Conservation (phyloP, 2,888 invertebrate genomes). For the Auanema freiburgensis region DNA sequence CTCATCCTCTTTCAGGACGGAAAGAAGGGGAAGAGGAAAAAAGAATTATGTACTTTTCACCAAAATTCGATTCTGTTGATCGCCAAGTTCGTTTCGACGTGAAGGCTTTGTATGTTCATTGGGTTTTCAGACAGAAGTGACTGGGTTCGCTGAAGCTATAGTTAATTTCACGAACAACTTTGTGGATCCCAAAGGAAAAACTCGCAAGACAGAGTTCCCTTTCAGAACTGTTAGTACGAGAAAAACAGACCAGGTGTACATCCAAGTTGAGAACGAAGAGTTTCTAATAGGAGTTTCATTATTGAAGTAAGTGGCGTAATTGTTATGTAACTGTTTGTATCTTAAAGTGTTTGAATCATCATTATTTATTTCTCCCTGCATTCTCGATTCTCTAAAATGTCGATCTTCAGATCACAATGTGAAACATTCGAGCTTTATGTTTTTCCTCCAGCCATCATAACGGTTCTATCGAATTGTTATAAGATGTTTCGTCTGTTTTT, state of each 20-base stretch:
- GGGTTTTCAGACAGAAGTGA: slow-evolving; percentile 75
- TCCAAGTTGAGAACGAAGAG: slow-evolving; percentile 36
- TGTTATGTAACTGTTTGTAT: slow-evolving; percentile 2
- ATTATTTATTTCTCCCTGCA: not conserved
- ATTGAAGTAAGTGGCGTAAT: slow-evolving; percentile 46
- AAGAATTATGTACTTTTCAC: slow-evolving; percentile 55
- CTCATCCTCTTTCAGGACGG: slow-evolving; percentile 50
- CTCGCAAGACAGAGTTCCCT: slow-evolving; percentile 30
- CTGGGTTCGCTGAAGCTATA: slow-evolving; percentile 92
- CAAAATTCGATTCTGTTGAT: slow-evolving; percentile 44
- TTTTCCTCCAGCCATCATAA: slow-evolving; percentile 37
- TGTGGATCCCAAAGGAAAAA: slow-evolving; percentile 18
- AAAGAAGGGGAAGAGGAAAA: slow-evolving; percentile 57
- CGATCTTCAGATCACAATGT: slow-evolving; percentile 33
- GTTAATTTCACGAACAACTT: slow-evolving; percentile 81
- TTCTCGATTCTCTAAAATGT: too few species aligned
- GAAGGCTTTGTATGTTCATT: not conserved
- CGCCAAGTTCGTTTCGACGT: slow-evolving; percentile 24
- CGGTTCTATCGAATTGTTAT: slow-evolving; percentile 40
- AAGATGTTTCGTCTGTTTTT: slow-evolving; percentile 56
- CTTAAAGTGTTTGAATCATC: slow-evolving; percentile 1
- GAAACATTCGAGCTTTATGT: slow-evolving; percentile 42
- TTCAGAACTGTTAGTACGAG: slow-evolving; percentile 35
- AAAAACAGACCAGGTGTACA: slow-evolving; percentile 38
- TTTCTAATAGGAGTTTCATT: slow-evolving; percentile 59